Percentiles rank a stretch among this genome's conserved stretches.
phyloP scores from a whole-genome alignment of 2,113 vertebrate genomes.

The Gymnogyps californianus region DNA sequence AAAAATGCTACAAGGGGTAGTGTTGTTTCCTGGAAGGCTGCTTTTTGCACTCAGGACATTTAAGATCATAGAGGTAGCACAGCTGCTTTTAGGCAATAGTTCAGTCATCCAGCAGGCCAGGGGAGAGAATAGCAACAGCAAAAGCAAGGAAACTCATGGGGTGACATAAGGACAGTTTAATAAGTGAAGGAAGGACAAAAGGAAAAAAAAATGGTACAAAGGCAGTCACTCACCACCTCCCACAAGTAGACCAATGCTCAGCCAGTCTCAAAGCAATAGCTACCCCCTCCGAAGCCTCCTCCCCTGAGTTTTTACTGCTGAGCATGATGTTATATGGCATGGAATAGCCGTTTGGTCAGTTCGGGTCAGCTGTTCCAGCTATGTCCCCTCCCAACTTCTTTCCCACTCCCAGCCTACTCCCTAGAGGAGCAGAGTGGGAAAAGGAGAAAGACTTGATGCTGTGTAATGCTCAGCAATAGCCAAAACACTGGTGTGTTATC shows the following conservation, averaged over 20 bases:
- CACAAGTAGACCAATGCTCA: background rate
- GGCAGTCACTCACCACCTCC: background rate
- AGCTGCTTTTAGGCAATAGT: background rate
- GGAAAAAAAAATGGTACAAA: background rate
- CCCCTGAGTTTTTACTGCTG: background rate
- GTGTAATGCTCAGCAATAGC: background rate
- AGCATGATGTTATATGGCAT: background rate
- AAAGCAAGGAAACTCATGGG: background rate
- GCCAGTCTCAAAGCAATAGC: background rate
- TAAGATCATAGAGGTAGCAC: background rate
- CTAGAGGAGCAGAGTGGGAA: background rate
- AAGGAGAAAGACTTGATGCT: background rate
- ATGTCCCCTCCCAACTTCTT: background rate
- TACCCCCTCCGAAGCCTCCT: background rate
- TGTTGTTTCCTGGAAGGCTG: background rate
- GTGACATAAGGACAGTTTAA: background rate
- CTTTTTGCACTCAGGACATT: background rate
- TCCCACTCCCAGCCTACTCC: background rate
- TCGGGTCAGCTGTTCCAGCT: background rate
- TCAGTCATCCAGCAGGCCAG: accelerated
- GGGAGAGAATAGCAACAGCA: background rate
- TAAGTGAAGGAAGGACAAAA: background rate
- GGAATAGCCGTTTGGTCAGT: background rate
- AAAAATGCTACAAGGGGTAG: background rate
- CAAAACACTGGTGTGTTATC: background rate